phyloP scores from a whole-genome alignment of 2,888 invertebrate genomes.

The Drosophila affinis region DNA sequence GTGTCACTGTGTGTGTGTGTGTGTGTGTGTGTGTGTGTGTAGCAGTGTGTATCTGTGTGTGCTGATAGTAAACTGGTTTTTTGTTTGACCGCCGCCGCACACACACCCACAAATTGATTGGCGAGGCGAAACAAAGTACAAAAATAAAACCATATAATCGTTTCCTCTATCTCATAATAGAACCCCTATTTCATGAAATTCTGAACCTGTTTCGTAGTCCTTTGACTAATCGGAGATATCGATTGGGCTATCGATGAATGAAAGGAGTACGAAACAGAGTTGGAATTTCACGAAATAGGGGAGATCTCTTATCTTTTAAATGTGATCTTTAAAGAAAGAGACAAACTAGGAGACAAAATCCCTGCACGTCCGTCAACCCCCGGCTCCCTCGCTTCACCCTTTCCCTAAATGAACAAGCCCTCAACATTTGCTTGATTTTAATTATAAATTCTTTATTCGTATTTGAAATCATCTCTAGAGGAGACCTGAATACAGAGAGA shows the following conservation, averaged over 20 bases:
- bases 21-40: slow-evolving; percentile 3
- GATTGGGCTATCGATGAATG: no score
- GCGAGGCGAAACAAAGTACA: slow-evolving; percentile 2
- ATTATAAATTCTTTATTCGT: background rate
- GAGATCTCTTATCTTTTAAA: no score
- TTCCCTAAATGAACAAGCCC: background rate
- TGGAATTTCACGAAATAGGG: no score
- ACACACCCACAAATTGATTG: background rate
- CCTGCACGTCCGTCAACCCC: no score
- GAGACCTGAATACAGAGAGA: background rate
- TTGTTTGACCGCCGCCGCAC: slow-evolving; percentile 13
- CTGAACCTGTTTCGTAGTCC: background rate
- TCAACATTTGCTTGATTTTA: background rate
- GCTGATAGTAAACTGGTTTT: slow-evolving; percentile 44
- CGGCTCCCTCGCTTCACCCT: no score
- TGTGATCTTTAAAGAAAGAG: no score
- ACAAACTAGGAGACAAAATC: no score
- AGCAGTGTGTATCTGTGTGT: slow-evolving; percentile 7
- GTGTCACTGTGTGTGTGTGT: no score
- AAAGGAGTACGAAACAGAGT: no score
- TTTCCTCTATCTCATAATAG: slow-evolving; percentile 1
- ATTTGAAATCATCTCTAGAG: background rate
- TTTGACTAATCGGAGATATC: no score
- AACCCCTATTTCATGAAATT: background rate
- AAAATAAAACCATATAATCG: slow-evolving; percentile 12